Base-by-base conservation (phyloP, 2,113 vertebrate genomes). In the Sphyrna mokarran region DNA sequence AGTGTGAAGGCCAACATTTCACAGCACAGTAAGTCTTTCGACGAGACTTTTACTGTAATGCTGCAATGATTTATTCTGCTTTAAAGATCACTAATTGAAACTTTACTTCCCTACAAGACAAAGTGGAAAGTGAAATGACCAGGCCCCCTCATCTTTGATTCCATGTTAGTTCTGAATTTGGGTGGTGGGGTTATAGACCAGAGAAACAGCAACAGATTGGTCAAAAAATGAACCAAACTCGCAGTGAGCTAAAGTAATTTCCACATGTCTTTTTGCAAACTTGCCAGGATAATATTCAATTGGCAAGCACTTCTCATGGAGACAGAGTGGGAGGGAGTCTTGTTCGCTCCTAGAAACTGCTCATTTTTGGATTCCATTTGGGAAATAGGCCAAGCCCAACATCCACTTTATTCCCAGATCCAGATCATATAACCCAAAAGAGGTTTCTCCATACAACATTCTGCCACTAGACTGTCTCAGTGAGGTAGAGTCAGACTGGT, bases 251-350 rank as follows among this genome's bases (percentile, higher is more conserved):
- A 26, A 95, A 95, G 40, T 70, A 76, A 95, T 72, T 76, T 95
- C 93, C 66, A 48, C 69, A 48, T 40, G 40, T 66, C 43, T 13
- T 72, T 43, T 48, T 72, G 43, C 33, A 33, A 54, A 54, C 94
- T 40, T 95, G 69, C 69, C 94, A 95, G 69, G 4, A 54, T 11
- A 76, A 23, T 37, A 48, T 40, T 70, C 37, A 40, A 68, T 29
- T 94, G 66, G 37, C 23, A 70, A 94, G 37, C 26, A 72, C 26
- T 43, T 43, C 43, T 43, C 91, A 43, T 76, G 40, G 68, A 72
- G 91, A 94, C n/a, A 94, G 37, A 69, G 66, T 94, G 91, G 94
- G 94, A 95, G 94, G 94, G 70, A 95, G 33, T 70, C 94, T 95
- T 72, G 94, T 72, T 95, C 94, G 72, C 68, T 72, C 94, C 69